Evolutionary conservation across 2,888 invertebrate genomes (phyloP).

Genomic region (Steinernema carpocapsae): DNA sequence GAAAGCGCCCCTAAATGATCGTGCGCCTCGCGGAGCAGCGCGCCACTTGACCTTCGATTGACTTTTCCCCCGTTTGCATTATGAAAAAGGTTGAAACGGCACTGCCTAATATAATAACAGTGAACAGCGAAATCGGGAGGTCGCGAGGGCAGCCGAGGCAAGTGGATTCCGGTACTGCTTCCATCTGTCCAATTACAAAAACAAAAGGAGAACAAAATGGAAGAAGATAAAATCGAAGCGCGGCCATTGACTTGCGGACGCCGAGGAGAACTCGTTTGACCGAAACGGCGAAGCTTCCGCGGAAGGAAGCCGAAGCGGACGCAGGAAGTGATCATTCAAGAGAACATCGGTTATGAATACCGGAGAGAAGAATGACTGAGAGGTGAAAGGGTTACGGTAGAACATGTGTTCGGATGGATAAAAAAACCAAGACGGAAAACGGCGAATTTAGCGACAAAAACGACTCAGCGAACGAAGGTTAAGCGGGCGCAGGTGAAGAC

Average conservation of each 20-base stretch:
- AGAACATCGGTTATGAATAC: too few relatives aligned
- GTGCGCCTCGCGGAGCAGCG: not conserved
- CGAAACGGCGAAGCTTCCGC: not conserved
- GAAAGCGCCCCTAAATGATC: slow-evolving; percentile 9
- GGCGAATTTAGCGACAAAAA: not conserved
- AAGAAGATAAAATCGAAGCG: not conserved
- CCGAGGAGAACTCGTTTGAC: slow-evolving; percentile 17
- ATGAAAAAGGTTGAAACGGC: slow-evolving; percentile 19
- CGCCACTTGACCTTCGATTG: slow-evolving; percentile 31
- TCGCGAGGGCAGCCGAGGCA: not conserved
- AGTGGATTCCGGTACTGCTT: not conserved
- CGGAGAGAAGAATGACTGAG: not conserved
- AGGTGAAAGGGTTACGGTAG: not conserved
- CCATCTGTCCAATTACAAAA: slow-evolving; percentile 18
- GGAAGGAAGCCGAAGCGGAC: not conserved
- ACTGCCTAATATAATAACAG: slow-evolving; percentile 18
- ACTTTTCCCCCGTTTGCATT: slow-evolving; percentile 5
- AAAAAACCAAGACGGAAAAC: not conserved
- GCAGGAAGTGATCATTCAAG: not conserved
- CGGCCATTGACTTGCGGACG: slow-evolving; percentile 19
- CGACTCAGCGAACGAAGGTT: not conserved
- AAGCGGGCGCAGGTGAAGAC: slow-evolving; percentile 15
- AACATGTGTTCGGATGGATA: not conserved
- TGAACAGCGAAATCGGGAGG: not conserved
- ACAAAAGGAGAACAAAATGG: slow-evolving; percentile 28